Evolutionary conservation across 2,888 invertebrate genomes (phyloP), one percentile per base, ranked within the genome.

Genomic region (Meganola albula): DNA sequence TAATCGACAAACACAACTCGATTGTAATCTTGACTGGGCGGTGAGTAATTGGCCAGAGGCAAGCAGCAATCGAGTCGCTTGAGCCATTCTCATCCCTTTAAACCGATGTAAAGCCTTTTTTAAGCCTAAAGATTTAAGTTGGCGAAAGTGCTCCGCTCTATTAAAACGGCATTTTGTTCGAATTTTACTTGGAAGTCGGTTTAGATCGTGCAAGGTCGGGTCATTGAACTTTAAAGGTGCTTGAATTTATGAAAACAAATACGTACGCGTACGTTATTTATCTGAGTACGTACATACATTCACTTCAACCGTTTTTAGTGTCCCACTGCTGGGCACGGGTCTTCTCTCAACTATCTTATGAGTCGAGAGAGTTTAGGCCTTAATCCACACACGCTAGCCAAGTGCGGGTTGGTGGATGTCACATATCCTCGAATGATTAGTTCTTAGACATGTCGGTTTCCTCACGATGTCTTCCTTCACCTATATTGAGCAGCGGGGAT

Each of bases 71-170:
- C 77, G 77, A 74, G 72, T 64, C 67, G 61, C 59, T 60, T 73
- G 74, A 82, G 78, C 80, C 78, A 61, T 55, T 63, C 58, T 75
- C 72, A 84, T 83, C 83, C 83, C 80, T 82, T 82, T 79, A 83
- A 84, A 84, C 83, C 84, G 63, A 78, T 72, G 71, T 63, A 80
- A 82, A 84, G 84, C 83, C 82, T 83, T 83, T 83, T 82, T 83
- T 82, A 83, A 83, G 83, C 83, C 79, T 60, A 74, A 79, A 83
- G 83, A 77, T 84, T 84, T 80, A 83, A 84, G 83, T 83, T 84
- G 76, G 79, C 69, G 77, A 82, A 83, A 84, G 78, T 80, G 74
- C 71, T 71, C 62, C 66, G 74, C 78, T 84, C 79, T 82, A 83
- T 83, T 82, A 83, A 82, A 82, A 80, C 70, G 67, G 72, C 69